Evolutionary conservation across 2,888 invertebrate species (phyloP).

Genomic region (Ophion obscuratus): DNA sequence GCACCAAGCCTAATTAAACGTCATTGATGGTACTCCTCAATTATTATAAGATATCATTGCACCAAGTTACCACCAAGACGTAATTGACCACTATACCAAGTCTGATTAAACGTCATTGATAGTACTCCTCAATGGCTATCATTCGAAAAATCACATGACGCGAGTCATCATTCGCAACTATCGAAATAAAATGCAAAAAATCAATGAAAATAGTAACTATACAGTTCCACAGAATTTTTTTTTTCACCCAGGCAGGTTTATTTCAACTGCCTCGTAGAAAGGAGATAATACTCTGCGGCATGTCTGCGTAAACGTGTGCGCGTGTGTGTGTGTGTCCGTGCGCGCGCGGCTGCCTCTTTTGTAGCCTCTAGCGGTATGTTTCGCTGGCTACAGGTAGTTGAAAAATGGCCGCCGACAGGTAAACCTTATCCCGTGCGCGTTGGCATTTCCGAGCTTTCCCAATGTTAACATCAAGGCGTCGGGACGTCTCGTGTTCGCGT

Average conservation of each 20-base stretch:
- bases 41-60: too few species aligned
- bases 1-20: too few species aligned
- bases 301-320: not conserved
- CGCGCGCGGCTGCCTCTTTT: conserved; percentile 9
- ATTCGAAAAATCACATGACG: not conserved
- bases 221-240: not conserved
- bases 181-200: not conserved
- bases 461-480: conserved; percentile 53
- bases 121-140: not conserved
- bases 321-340: not conserved
- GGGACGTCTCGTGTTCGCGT: conserved; percentile 53
- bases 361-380: conserved; percentile 52
- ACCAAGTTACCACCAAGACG: too few species aligned
- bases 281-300: not conserved
- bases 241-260: not conserved
- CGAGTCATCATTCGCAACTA: not conserved
- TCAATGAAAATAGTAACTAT: not conserved
- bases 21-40: too few species aligned
- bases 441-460: conserved; percentile 71
- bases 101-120: not conserved
- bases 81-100: not conserved
- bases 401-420: conserved; percentile 82
- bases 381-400: conserved; percentile 80
- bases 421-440: conserved; percentile 74
- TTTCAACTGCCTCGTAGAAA: not conserved